These are phyloP conservation scores for Muschampia plurimacula DNA, from an alignment of 2,888 invertebrate genomes.

Conservation along the genomic window DNA sequence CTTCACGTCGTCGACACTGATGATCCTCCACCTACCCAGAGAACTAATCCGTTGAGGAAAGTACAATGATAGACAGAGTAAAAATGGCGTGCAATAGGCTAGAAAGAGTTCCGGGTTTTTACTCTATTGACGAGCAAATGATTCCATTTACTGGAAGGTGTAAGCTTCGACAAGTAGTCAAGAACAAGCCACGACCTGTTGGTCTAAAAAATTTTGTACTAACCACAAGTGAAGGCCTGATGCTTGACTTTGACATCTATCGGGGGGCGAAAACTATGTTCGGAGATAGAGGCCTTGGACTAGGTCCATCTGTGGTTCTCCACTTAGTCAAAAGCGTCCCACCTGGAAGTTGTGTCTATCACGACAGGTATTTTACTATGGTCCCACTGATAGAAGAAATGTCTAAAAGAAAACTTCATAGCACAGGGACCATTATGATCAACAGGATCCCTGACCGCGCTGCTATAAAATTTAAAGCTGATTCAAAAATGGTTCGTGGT, in stretches of 20 bases:
- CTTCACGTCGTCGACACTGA: constrained; percentile 41
- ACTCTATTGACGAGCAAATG: constrained; percentile 45
- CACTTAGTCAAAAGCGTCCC: constrained; percentile 46
- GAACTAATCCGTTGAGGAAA: constrained; percentile 37
- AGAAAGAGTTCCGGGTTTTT: constrained; percentile 42
- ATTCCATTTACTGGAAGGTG: constrained; percentile 43
- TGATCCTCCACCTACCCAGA: constrained; percentile 20
- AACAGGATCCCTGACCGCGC: constrained; percentile 45
- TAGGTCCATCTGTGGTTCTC: constrained; percentile 48
- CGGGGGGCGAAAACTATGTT: constrained; percentile 42
- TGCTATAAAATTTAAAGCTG: constrained; percentile 44
- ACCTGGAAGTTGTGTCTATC: constrained; percentile 49
- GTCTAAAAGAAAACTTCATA: constrained; percentile 41
- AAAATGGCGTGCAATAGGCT: constrained; percentile 41
- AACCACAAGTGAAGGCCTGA: constrained; percentile 45
- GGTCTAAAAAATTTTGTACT: constrained; percentile 46
- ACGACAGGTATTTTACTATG: constrained; percentile 48
- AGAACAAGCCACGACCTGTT: constrained; percentile 43
- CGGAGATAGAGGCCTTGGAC: constrained; percentile 42
- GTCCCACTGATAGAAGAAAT: constrained; percentile 48
- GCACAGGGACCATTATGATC: constrained; percentile 45
- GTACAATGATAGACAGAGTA: constrained; percentile 45
- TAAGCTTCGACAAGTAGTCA: constrained; percentile 40
- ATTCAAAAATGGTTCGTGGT: constrained; percentile 42
- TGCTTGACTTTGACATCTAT: constrained; percentile 48